Base-by-base conservation (phyloP, 2,888 invertebrate genomes). In the Chrysolina haemoptera region DNA sequence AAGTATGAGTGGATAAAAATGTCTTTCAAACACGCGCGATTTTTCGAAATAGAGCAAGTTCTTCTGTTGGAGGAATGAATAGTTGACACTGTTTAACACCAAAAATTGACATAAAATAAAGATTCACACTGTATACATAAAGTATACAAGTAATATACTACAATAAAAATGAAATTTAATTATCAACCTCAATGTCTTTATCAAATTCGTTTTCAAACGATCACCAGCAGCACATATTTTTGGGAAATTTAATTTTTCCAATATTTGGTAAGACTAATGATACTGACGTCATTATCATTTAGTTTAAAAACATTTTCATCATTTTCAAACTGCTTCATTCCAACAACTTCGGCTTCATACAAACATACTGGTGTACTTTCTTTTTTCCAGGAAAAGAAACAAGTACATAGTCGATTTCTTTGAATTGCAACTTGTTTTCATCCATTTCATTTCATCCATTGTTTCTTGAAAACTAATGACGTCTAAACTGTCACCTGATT, bases 171-270 rank as follows among this genome's bases (percentile, higher is more conserved):
- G 11, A 55, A 55, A 55, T 55, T 22, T 55, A 22, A 55, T 22
- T 22, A 55, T 55, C 22, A 55, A 55, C 55, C 11, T 55, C 55
- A 55, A 55, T 55, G 55, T 55, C 55, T 22, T 55, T 55, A 55
- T 55, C 22, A 55, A 55, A 55, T 22, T 55, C 55, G 55, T 55
- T 55, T 55, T 55, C 55, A 55, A 55, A 50, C 55, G 55, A 55
- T 55, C 55, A 55, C 55, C n/a, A n/a, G n/a, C n/a, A n/a, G n/a
- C n/a, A n/a, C n/a, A 11, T 55, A 22, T 55, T 55, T 55, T 55
- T 55, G 55, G 55, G 4, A 22, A 55, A 20, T 22, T 55, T n/a
- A 55, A 55, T 55, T 55, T 55, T 22, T 55, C 55, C 55, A 55
- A 55, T 55, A 55, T 55, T 55, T 55, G 55, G 55, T 55, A 22